Evolutionary conservation across 2,797 vertebrate genomes (phyloP), one percentile per base, ranked within the genome.

Genomic region (Avahi laniger): DNA sequence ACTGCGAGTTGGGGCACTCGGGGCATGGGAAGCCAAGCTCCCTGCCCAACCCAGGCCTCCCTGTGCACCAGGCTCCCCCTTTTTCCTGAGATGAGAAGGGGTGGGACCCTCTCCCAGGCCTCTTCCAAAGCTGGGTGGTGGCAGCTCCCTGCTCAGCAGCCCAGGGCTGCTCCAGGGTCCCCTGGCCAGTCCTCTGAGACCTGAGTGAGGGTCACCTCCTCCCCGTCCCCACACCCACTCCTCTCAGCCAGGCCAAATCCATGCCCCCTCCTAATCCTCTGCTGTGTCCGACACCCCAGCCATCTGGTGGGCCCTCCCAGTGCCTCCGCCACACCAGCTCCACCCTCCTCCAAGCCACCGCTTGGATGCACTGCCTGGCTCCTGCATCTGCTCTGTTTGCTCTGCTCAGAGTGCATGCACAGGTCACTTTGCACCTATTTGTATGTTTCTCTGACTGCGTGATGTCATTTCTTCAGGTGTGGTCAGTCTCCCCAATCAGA

Each of bases 181-280:
- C 70, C 50, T 5, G 11, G 38, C 9, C 81, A 17, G 24, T 69
- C n/a, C 48, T 78, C 43, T 28, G 57, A 78, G 43, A 48, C 46
- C 6, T 28, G 1, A 38, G 14, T 20, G 67, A 76, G 35, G 6
- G n/a, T 10, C 61, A 30, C 76, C 67, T 82, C 48, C 30, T 43
- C n/a, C 15, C 2, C 7, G 5, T 48, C 43, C 50, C 52, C 15
- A 2, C 4, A 7, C 3, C 5, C 13, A 11, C 14, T 4, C 5
- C 1, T 20, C 52, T 46, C 30, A 20, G 13, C 12, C 33, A n/a
- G 24, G 8, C 28, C 9, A 72, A 70, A 78, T 46, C 63, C n/a
- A 69, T 9, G 92, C 41, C 14, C 17, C 0, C 4, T 41, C 78
- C 28, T 26, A 5, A 20, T 38, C 14, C 33, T 4, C 4, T 2